These are phyloP conservation scores for Leptatherina wallacei DNA, from an alignment of 2,797 vertebrate genomes.

Conservation along the genomic window DNA sequence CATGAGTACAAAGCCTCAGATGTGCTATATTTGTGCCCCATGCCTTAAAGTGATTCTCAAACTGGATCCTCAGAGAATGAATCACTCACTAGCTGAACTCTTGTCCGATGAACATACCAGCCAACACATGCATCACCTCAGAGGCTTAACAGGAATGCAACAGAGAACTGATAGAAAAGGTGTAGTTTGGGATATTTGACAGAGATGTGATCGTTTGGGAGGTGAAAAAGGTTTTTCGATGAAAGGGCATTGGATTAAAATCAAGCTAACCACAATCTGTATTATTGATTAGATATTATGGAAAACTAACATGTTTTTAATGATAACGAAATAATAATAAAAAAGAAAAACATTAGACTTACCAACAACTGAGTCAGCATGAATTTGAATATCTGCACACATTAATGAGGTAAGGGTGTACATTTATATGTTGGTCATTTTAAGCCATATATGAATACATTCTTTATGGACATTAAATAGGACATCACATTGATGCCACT, in stretches of 20 bases:
- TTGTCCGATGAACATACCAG: slow-evolving; percentile 15
- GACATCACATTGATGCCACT: not conserved
- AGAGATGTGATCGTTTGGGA: not conserved
- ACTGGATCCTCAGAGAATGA: slow-evolving; percentile 11
- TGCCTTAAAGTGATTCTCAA: slow-evolving; percentile 31
- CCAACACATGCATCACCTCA: not conserved
- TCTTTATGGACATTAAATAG: not conserved
- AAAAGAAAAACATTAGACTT: not conserved
- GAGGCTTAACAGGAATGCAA: not conserved
- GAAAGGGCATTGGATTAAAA: not conserved
- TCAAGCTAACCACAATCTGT: not conserved
- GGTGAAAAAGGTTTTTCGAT: not conserved
- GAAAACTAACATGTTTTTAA: not conserved
- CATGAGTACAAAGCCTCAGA: slow-evolving; percentile 32
- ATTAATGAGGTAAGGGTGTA: not conserved
- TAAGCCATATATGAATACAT: not conserved
- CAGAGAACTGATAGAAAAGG: slow-evolving; percentile 4
- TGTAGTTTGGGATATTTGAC: not conserved
- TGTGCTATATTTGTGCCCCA: slow-evolving; percentile 39
- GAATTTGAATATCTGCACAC: not conserved
- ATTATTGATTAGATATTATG: not conserved
- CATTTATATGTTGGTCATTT: not conserved
- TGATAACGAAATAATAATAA: not conserved
- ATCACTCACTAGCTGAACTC: slow-evolving; percentile 28
- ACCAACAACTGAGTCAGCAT: not conserved